These are phyloP conservation scores for Drosophila buzzatii DNA, from an alignment of 2,888 invertebrate genomes.

Conservation along the genomic window DNA sequence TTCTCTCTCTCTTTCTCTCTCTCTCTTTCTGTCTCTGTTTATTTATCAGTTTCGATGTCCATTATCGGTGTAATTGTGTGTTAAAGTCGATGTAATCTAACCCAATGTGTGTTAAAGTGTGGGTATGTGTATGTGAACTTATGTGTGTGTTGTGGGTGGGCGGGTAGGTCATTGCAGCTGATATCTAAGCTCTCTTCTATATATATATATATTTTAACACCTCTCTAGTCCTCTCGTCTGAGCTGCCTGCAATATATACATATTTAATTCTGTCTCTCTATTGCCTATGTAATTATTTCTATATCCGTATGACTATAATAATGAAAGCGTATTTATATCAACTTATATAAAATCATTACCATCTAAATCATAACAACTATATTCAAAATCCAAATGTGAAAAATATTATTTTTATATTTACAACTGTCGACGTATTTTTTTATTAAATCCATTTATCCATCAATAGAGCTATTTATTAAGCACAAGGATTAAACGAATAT, in stretches of 20 bases:
- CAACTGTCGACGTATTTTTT: background rate
- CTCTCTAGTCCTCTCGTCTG: constrained; percentile 20
- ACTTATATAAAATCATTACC: background rate
- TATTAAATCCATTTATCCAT: constrained; percentile 3
- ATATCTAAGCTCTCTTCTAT: constrained; percentile 12
- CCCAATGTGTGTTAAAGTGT: constrained; percentile 36
- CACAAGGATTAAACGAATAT: too few relatives aligned
- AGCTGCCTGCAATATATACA: constrained; percentile 9
- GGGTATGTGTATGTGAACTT: background rate
- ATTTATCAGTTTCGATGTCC: constrained; percentile 38
- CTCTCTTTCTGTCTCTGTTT: constrained; percentile 25
- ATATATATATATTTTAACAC: constrained; percentile 18
- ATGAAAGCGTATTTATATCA: background rate
- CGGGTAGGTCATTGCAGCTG: constrained; percentile 12
- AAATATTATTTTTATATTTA: background rate
- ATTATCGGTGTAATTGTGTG: constrained; percentile 54
- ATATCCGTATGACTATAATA: background rate
- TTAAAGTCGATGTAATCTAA: constrained; percentile 8
- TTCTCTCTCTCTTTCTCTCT: constrained; percentile 26
- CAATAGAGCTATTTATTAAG: too few relatives aligned
- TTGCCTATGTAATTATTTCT: background rate
- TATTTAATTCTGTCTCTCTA: background rate
- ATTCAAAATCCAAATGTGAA: background rate
- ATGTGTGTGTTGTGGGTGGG: constrained; percentile 9
- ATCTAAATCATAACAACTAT: background rate